Evolutionary conservation across 2,797 vertebrate species (phyloP).

Genomic region (Manis javanica): DNA sequence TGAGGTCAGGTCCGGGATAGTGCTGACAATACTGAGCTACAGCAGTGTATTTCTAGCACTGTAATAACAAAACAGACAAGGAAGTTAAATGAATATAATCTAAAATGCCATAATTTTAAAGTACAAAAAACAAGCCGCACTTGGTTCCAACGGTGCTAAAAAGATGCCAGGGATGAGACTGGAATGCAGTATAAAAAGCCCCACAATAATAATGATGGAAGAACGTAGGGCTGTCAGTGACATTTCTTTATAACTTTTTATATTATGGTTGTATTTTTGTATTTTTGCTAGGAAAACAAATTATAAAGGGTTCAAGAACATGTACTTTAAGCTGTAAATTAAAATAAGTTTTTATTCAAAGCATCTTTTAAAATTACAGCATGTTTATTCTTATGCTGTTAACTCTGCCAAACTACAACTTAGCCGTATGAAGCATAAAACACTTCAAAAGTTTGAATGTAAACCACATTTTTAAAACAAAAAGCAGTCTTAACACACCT

Average conservation of each 20-base stretch:
- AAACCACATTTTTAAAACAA: conserved; percentile 84
- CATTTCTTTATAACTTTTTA: conserved; percentile 1
- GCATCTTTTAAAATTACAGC: conserved; percentile 86
- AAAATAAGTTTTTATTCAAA: conserved; percentile 89
- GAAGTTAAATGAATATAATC: conserved; percentile 1
- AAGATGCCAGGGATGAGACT: background rate
- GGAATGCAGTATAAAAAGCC: conserved; percentile 1
- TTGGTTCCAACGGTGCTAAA: background rate
- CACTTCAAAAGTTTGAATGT: conserved; percentile 75
- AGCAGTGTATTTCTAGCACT: conserved; percentile 24
- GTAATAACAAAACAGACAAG: conserved; percentile 35
- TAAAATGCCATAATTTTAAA: conserved; percentile 27
- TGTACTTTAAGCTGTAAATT: conserved; percentile 70
- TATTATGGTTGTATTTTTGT: background rate
- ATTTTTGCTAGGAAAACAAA: conserved; percentile 58
- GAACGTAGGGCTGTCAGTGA: background rate
- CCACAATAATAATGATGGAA: background rate
- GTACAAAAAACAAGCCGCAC: conserved; percentile 16
- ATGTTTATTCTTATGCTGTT: conserved; percentile 84
- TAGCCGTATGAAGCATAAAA: conserved; percentile 80
- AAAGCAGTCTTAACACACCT: conserved; percentile 78
- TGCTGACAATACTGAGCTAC: background rate
- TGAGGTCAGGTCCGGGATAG: background rate
- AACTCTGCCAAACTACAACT: conserved; percentile 83
- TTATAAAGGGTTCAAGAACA: conserved; percentile 32